Percentiles rank a stretch among this genome's conserved stretches.
Conservation (phyloP, 2,888 invertebrate species). For the Nemoura dubitans region DNA sequence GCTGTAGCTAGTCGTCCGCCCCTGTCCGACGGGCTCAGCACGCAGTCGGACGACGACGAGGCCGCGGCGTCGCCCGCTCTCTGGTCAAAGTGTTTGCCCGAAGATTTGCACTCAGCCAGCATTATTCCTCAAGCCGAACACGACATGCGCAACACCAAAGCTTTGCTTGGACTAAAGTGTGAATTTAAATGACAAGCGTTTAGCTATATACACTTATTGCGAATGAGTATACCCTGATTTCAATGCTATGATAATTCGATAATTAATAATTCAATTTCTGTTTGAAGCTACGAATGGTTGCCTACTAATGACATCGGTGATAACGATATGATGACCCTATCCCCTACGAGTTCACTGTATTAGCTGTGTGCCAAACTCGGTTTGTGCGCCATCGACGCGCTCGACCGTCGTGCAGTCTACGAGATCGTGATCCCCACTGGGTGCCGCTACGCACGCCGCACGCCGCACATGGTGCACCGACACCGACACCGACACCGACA, state of each 20-base stretch:
- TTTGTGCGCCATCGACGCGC: conserved; percentile 1
- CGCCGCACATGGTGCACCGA: not conserved
- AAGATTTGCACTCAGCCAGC: conserved; percentile 34
- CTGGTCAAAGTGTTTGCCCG: conserved; percentile 44
- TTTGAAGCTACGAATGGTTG: not conserved
- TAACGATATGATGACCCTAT: not conserved
- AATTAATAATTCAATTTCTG: not conserved
- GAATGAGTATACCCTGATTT: not conserved
- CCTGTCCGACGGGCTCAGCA: conserved; percentile 8
- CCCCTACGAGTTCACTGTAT: not conserved
- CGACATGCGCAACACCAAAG: conserved; percentile 18
- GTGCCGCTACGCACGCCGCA: not conserved
- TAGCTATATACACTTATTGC: not conserved
- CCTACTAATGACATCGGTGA: not conserved
- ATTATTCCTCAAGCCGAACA: conserved; percentile 38
- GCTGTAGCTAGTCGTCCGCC: not conserved
- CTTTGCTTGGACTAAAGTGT: not conserved
- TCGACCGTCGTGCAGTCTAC: not conserved
- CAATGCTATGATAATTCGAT: not conserved
- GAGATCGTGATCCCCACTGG: not conserved
- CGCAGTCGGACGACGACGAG: not conserved
- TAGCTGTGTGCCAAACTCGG: not conserved
- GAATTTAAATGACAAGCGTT: not conserved
- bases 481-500: not conserved
- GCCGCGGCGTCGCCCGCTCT: conserved; percentile 36